Conservation (phyloP, 2,888 invertebrate species). For the Agriopis aurantiaria region DNA sequence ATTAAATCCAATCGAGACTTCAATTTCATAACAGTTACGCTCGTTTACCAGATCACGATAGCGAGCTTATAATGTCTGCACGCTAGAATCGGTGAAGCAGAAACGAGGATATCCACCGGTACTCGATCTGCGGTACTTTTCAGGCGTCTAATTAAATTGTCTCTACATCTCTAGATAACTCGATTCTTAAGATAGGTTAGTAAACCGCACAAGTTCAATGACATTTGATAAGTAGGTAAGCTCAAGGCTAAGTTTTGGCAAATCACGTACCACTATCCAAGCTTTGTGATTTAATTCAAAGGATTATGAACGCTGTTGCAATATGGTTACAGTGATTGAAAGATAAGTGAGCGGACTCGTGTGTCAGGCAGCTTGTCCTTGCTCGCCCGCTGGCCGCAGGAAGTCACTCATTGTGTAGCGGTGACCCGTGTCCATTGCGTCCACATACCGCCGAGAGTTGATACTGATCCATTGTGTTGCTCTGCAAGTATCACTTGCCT, state of each 20-base stretch:
- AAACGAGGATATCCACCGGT: constrained; percentile 13
- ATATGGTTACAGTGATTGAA: constrained; percentile 53
- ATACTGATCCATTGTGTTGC: constrained; percentile 43
- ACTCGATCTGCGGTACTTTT: constrained; percentile 5
- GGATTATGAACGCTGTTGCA: constrained; percentile 28
- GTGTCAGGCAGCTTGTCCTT: constrained; percentile 75
- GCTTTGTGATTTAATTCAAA: constrained; percentile 28
- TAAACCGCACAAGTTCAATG: background rate
- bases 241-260: constrained; percentile 25
- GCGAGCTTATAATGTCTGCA: constrained; percentile 33
- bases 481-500: constrained; percentile 34
- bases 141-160: background rate
- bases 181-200: background rate
- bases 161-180: background rate
- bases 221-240: constrained; percentile 21
- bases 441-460: constrained; percentile 48
- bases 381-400: constrained; percentile 72
- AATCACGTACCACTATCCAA: constrained; percentile 30
- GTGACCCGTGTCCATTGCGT: constrained; percentile 74
- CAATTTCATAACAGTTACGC: constrained; percentile 58
- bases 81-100: constrained; percentile 25
- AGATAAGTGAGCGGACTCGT: constrained; percentile 60
- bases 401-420: constrained; percentile 78
- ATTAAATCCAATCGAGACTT: constrained; percentile 62
- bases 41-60: constrained; percentile 51